These are phyloP conservation scores for Sitta carolinensis DNA, from an alignment of 2,797 vertebrate genomes.

Conservation along the genomic window DNA sequence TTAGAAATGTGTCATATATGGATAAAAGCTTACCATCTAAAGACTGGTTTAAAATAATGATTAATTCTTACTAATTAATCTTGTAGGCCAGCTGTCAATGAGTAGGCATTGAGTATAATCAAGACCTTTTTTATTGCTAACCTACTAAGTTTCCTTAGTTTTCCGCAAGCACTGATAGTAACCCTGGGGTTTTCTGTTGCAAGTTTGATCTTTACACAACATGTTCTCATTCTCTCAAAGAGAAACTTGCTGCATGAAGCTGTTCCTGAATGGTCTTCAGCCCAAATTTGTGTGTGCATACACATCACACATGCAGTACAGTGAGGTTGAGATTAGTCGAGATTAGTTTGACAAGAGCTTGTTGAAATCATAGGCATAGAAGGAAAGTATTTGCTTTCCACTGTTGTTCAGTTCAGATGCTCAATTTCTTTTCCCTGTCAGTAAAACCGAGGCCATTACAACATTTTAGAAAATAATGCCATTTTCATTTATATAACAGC, in stretches of 20 bases:
- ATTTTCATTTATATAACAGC: not conserved
- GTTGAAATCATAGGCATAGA: not conserved
- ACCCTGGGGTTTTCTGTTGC: not conserved
- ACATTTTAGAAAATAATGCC: not conserved
- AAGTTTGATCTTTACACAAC: not conserved
- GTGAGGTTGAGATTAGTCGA: not conserved
- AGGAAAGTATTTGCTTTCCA: not conserved
- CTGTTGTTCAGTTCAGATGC: not conserved
- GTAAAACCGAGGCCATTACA: not conserved
- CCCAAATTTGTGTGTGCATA: not conserved
- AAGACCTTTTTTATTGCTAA: not conserved
- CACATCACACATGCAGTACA: fast-evolving
- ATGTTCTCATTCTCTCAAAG: not conserved
- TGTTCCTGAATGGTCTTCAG: not conserved
- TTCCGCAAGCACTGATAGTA: not conserved
- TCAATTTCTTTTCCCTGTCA: not conserved
- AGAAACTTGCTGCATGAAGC: not conserved
- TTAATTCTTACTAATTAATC: not conserved
- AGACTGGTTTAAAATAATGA: not conserved
- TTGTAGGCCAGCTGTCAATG: not conserved
- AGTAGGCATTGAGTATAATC: not conserved
- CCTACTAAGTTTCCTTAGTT: not conserved
- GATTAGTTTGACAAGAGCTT: not conserved
- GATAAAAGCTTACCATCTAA: not conserved
- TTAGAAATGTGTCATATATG: not conserved